Conservation (phyloP, 64 coral and sea anemone species). For the Montipora foliosa region DNA sequence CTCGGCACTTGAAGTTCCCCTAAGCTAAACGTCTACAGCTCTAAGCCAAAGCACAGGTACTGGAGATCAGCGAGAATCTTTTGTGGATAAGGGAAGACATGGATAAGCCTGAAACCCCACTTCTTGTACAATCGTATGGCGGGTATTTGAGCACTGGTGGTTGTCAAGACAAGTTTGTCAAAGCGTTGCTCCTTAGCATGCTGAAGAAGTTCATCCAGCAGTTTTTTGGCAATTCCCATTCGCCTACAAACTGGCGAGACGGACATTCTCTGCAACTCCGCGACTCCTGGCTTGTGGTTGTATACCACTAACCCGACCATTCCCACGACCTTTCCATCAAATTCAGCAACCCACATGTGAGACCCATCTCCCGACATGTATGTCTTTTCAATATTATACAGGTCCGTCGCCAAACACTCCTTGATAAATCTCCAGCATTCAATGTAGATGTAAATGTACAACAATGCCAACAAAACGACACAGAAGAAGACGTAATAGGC, state of each 20-base stretch:
- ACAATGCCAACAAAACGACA: constrained; percentile 56
- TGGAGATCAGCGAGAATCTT: constrained; percentile 62
- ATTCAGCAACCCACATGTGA: constrained; percentile 83
- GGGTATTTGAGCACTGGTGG: constrained; percentile 63
- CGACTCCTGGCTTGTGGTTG: constrained; percentile 61
- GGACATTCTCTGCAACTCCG: constrained; percentile 84
- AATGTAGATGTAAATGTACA: constrained; percentile 81
- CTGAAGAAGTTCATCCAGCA: constrained; percentile 45
- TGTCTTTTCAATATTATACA: constrained; percentile 74
- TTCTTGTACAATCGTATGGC: constrained; percentile 74
- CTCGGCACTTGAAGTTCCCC: not conserved
- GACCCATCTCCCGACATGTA: constrained; percentile 68
- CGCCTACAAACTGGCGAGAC: constrained; percentile 48
- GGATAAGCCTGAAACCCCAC: constrained; percentile 38
- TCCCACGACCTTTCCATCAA: constrained; percentile 59
- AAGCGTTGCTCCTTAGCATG: constrained; percentile 62
- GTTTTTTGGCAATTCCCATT: constrained; percentile 75
- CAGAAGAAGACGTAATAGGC: constrained; percentile 66
- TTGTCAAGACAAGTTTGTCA: constrained; percentile 73
- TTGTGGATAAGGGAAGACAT: constrained; percentile 68
- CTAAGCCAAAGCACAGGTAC: constrained; percentile 49
- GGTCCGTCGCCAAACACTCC: constrained; percentile 62
- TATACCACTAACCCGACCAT: constrained; percentile 68
- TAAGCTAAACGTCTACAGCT: not conserved
- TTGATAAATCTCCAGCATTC: constrained; percentile 59